A percentile compares a stretch with the other conserved stretches of the same genome.
phyloP scores from a whole-genome alignment of 2,888 invertebrate genomes.

The Poecilus cupreus region DNA sequence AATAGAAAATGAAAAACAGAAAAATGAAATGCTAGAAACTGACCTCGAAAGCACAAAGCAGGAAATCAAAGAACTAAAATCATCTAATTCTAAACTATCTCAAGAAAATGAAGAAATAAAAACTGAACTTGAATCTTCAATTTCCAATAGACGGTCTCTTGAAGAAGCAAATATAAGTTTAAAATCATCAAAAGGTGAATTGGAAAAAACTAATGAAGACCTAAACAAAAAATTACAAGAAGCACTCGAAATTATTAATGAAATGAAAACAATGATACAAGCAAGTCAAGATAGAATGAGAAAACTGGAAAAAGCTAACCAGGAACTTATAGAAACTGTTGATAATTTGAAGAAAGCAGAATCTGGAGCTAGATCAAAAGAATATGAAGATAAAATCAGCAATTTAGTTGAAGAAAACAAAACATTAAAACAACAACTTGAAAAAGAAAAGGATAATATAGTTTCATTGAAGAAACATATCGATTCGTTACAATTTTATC shows the following conservation, averaged over 20 bases:
- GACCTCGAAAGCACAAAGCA: neutral
- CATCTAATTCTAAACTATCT: neutral
- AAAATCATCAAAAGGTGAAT: neutral
- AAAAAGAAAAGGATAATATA: constrained; percentile 39
- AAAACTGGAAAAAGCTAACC: constrained; percentile 66
- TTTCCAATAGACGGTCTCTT: neutral
- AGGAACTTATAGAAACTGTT: neutral
- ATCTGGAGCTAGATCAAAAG: constrained; percentile 42
- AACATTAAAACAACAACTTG: constrained; percentile 51
- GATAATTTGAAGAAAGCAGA: constrained; percentile 37
- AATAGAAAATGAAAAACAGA: neutral
- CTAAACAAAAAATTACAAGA: neutral
- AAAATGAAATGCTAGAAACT: neutral
- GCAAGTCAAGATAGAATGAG: constrained; percentile 68
- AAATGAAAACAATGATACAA: neutral
- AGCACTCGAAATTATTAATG: neutral
- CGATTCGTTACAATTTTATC: constrained; percentile 42
- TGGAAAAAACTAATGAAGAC: constrained; percentile 31
- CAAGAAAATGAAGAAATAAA: constrained; percentile 8
- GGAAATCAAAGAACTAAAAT: neutral
- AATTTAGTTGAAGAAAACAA: constrained; percentile 59
- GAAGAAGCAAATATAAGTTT: constrained; percentile 40
- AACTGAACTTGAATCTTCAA: neutral
- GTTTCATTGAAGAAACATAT: constrained; percentile 15
- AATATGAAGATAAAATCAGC: constrained; percentile 60